Conservation (phyloP, 2,888 invertebrate genomes). For the Petrolisthes manimaculis region DNA sequence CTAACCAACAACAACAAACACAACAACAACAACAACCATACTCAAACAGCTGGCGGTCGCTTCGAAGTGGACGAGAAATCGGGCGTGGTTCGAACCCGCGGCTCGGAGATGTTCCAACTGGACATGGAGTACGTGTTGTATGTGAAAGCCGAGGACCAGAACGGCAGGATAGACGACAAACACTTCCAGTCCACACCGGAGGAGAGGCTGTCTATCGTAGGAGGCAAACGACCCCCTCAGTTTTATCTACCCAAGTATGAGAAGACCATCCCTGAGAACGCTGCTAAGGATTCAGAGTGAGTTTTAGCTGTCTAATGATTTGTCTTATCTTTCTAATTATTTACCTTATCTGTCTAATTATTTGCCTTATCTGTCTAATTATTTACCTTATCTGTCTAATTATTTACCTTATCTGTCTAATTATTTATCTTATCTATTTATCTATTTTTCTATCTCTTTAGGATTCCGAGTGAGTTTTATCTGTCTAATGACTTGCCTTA, state of each 20-base stretch:
- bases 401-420: too few relatives aligned
- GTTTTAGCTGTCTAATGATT: too few relatives aligned
- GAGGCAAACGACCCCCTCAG: conserved; percentile 97
- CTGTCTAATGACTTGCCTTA: too few relatives aligned
- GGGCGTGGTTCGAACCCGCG: conserved; percentile 90
- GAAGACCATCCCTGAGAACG: conserved; percentile 96
- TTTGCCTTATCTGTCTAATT: too few relatives aligned
- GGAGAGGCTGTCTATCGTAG: conserved; percentile 91
- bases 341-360: too few relatives aligned
- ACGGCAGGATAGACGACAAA: conserved; percentile 90
- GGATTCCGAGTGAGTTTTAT: conserved; percentile 85
- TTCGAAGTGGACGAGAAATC: conserved; percentile 92
- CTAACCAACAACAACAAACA: neutral
- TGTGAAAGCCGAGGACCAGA: conserved; percentile 96
- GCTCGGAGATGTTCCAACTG: conserved; percentile 90
- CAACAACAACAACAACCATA: neutral
- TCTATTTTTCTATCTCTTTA: conserved; percentile 68
- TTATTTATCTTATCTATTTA: too few relatives aligned
- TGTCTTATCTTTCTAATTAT: too few relatives aligned
- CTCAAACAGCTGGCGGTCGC: conserved; percentile 74
- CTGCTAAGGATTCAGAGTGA: conserved; percentile 97
- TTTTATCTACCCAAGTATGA: conserved; percentile 96
- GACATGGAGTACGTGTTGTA: conserved; percentile 97
- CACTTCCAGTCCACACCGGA: conserved; percentile 91
- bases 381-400: too few relatives aligned